Evolutionary conservation across 2,888 invertebrate species (phyloP).

Genomic region (Drosophila merina): DNA sequence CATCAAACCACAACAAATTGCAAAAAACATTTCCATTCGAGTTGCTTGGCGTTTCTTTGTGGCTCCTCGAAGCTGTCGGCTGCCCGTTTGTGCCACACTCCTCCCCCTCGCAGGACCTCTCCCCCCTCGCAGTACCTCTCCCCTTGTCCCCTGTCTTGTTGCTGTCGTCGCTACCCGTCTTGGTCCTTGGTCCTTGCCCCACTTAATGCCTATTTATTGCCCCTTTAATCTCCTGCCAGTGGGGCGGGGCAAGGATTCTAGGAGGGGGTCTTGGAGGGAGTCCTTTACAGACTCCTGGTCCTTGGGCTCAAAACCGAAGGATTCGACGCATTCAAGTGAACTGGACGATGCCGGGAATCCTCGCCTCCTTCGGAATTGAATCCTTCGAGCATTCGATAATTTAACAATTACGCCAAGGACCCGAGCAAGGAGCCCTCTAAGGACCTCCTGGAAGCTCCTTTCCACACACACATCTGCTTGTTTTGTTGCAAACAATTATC

Average conservation of each 20-base stretch:
- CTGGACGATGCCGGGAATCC: slow-evolving; percentile 30
- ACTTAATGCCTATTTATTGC: slow-evolving; percentile 80
- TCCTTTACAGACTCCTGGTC: neutral
- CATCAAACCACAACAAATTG: slow-evolving; percentile 70
- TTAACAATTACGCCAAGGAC: slow-evolving; percentile 42
- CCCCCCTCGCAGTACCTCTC: neutral
- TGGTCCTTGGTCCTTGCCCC: slow-evolving; percentile 52
- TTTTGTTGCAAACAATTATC: slow-evolving; percentile 56
- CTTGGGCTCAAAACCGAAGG: neutral
- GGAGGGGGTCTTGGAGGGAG: neutral
- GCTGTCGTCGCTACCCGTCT: neutral
- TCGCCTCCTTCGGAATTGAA: slow-evolving; percentile 21
- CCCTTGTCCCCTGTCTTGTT: neutral
- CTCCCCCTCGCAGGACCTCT: no score
- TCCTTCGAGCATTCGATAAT: slow-evolving; percentile 32
- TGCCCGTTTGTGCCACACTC: slow-evolving; percentile 15
- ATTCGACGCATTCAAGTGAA: slow-evolving; percentile 34
- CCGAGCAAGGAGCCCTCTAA: neutral
- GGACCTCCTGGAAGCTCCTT: no score
- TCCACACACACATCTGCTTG: neutral
- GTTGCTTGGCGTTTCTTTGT: slow-evolving; percentile 74
- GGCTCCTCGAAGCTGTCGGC: slow-evolving; percentile 29
- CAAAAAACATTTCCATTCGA: slow-evolving; percentile 77
- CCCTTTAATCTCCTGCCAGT: slow-evolving; percentile 65
- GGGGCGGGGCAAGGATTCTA: neutral